A percentile compares a stretch with the other conserved stretches of the same genome.
phyloP scores from a whole-genome alignment of 2,113 vertebrate species.

The Hylia prasina region DNA sequence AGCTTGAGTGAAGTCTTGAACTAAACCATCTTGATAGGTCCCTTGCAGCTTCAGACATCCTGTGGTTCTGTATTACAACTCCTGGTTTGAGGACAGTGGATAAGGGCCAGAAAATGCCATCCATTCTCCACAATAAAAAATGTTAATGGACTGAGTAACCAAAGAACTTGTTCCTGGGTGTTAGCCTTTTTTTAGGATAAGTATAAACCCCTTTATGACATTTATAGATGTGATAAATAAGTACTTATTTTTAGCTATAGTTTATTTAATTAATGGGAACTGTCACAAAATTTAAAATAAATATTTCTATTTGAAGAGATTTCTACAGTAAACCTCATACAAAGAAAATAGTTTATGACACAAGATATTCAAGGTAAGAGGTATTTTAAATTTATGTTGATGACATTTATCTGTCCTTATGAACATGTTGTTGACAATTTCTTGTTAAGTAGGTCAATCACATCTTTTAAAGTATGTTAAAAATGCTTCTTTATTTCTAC shows the following conservation, averaged over 20 bases:
- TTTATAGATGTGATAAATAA: neutral
- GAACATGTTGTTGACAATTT: neutral
- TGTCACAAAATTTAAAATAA: neutral
- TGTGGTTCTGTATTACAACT: neutral
- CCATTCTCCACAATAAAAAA: neutral
- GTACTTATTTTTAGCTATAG: neutral
- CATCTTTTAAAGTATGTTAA: neutral
- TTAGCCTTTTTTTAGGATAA: neutral
- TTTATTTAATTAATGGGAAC: neutral
- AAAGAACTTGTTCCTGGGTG: neutral
- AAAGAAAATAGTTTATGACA: neutral
- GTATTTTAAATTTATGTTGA: neutral
- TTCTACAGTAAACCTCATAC: neutral
- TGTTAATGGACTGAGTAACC: neutral
- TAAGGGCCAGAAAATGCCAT: neutral
- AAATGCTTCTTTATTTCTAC: neutral
- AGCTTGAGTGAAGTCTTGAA: too few species aligned
- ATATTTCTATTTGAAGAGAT: neutral
- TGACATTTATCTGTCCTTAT: neutral
- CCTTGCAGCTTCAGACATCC: neutral
- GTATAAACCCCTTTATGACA: neutral
- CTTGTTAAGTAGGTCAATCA: neutral
- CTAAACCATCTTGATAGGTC: neutral
- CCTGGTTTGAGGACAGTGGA: neutral
- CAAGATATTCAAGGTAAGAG: neutral